Percentiles rank a stretch among this genome's conserved stretches.
Conservation (phyloP, 2,797 vertebrate genomes). For the Babyrousa celebensis region DNA sequence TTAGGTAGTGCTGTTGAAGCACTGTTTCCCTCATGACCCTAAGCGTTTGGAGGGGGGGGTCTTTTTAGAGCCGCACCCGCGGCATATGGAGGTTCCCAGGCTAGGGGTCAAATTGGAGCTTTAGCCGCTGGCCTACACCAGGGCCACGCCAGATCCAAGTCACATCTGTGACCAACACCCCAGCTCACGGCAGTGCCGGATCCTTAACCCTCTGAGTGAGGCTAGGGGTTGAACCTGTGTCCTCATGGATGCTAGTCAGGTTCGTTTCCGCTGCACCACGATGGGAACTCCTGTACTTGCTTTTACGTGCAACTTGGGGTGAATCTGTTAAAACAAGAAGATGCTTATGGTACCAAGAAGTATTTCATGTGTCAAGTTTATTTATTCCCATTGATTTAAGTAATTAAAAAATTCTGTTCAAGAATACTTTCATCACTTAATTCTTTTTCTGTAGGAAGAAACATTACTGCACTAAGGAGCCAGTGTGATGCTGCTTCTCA, state of each 20-base stretch:
- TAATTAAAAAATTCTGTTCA: slow-evolving; percentile 64
- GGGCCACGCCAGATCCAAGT: too few species aligned
- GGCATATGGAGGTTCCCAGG: too few species aligned
- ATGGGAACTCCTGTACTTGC: neutral
- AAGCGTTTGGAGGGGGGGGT: neutral
- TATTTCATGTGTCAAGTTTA: slow-evolving; percentile 43
- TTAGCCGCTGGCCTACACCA: too few species aligned
- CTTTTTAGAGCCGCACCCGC: too few species aligned
- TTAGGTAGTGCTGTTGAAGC: neutral
- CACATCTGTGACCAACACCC: too few species aligned
- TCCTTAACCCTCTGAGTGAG: too few species aligned
- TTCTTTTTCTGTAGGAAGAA: slow-evolving; percentile 87
- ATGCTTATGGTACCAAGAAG: neutral
- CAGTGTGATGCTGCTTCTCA: slow-evolving; percentile 96
- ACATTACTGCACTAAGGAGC: slow-evolving; percentile 90
- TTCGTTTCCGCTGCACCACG: too few species aligned
- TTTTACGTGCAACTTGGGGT: slow-evolving; percentile 17
- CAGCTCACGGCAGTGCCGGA: too few species aligned
- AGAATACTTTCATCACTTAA: slow-evolving; percentile 67
- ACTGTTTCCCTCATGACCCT: neutral
- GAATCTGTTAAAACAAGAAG: slow-evolving; percentile 52
- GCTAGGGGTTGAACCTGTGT: too few species aligned
- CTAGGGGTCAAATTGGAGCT: too few species aligned
- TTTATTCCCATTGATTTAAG: slow-evolving; percentile 48
- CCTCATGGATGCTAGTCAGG: too few species aligned